These are phyloP conservation scores for Amphimedon queenslandica DNA, from an alignment of 37 sponge, comb jelly and placozoan species.

Conservation along the genomic window DNA sequence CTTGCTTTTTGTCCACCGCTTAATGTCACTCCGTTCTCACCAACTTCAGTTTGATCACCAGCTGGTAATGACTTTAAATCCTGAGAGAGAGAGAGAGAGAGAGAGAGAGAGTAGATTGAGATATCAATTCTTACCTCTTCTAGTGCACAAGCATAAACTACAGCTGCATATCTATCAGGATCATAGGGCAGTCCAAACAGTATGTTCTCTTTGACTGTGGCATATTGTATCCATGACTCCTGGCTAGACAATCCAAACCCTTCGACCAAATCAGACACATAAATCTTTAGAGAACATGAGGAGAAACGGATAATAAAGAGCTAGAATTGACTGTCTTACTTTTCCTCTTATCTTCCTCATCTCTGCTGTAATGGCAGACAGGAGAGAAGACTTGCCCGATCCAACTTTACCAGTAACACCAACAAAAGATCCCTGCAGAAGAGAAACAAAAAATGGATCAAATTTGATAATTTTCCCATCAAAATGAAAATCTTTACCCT, in stretches of 20 bases:
- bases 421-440: slow-evolving; percentile 79
- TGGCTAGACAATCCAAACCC: slow-evolving; percentile 56
- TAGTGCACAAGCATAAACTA: slow-evolving; percentile 89
- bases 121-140: slow-evolving; percentile 47
- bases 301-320: neutral
- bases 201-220: slow-evolving; percentile 86
- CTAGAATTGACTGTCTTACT: slow-evolving; percentile 22
- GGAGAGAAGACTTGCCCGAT: slow-evolving; percentile 87
- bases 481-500: neutral
- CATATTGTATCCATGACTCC: slow-evolving; percentile 95
- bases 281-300: slow-evolving; percentile 25
- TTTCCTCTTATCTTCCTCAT: slow-evolving; percentile 66
- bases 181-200: slow-evolving; percentile 77
- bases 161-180: slow-evolving; percentile 50
- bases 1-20: slow-evolving; percentile 98
- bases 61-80: slow-evolving; percentile 75
- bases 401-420: slow-evolving; percentile 89
- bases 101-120: neutral
- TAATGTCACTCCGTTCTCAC: slow-evolving; percentile 96
- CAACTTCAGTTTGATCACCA: slow-evolving; percentile 92
- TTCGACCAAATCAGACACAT: slow-evolving; percentile 8
- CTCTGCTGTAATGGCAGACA: slow-evolving; percentile 91
- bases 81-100: neutral
- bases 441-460: neutral
- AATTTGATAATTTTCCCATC: neutral